Evolutionary conservation across 2,113 vertebrate genomes (phyloP), one percentile per base, ranked within the genome.

Genomic region (Oophaga pumilio): DNA sequence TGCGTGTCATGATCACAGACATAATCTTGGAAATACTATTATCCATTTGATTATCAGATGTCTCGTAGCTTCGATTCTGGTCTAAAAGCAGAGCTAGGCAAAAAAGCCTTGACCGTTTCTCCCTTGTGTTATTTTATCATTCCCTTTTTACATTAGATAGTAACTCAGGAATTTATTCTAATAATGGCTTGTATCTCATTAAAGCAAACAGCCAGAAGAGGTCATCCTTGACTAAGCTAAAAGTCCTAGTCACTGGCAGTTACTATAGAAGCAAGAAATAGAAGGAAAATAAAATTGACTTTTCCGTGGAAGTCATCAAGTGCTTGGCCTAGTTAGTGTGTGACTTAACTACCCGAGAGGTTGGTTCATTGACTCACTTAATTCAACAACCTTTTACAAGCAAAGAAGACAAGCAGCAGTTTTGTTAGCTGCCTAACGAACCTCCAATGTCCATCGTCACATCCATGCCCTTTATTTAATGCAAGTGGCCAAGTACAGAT

Each of bases 221-320:
- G 86, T 82, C 86, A 82, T 88, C 69, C 62, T 20, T 76, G 86
- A 83, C 86, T 83, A 82, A 88, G 68, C 79, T 82, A 83, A 64
- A 20, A 64, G 53, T 50, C 1, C 1, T 49, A 52, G 26, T 50
- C 73, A 77, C 53, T 26, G 60, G 53, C 6, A 56, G 24, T 24
- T 24, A 49, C 22, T 85, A 64, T 10, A 56, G 50, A 76, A 76
- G 43, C 56, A 85, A 56, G 71, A 73, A 74, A 71, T 69, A 24
- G 43, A 52, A 64, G 60, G 60, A 82, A 50, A 77, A 69, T 24
- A 22, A 82, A 82, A 87, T 82, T 74, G 79, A 88, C 68, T 76
- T 88, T 76, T 83, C 43, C 53, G 43, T 24, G 66, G 69, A 28
- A 64, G 74, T 83, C 68, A 76, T 82, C 69, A 76, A 76, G 20